Evolutionary conservation across 2,888 invertebrate genomes (phyloP), one percentile per base, ranked within the genome.

Genomic region (Chrysodeixis includens): DNA sequence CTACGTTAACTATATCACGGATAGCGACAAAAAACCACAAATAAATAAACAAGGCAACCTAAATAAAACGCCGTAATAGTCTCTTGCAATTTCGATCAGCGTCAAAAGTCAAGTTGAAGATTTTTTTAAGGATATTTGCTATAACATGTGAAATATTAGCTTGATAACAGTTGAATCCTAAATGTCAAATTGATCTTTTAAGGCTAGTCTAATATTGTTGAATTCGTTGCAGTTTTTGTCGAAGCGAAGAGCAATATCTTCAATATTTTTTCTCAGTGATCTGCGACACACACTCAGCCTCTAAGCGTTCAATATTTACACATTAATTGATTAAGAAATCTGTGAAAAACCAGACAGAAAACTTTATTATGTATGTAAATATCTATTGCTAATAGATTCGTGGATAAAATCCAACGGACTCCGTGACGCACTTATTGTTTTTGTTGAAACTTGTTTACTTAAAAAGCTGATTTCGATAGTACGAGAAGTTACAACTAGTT

Each of bases 371-470:
- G 12, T 30, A 14, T 30, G 44, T 22, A 54, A 60, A 71, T 6
- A 56, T 4, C n/a, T 51, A 46, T 71, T 44, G 22, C 20, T 30
- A 58, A 56, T 49, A 62, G 26, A 0, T 18, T 59, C 44, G 22
- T 7, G 32, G 18, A 14, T 5, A 46, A 63, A 58, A 49, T 32
- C n/a, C 18, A 56, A 54, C 18, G 20, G 53, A 30, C 8, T n/a
- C 16, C 16, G 46, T 65, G 69, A 61, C 63, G 67, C 53, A 55
- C 18, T 20, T 30, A 52, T 55, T 66, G 60, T 66, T 66, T 57
- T 54, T 35, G 10, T 57, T 56, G 5, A 52, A 54, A 72, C 68
- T 30, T 59, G 77, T 62, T 59, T 64, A 56, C 30, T 32, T 49
- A 54, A 54, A 6, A 26, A 26, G 26, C 26, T 26, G 6, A 26